phyloP scores from a whole-genome alignment of 2,797 vertebrate genomes.

The Setipinna tenuifilis region DNA sequence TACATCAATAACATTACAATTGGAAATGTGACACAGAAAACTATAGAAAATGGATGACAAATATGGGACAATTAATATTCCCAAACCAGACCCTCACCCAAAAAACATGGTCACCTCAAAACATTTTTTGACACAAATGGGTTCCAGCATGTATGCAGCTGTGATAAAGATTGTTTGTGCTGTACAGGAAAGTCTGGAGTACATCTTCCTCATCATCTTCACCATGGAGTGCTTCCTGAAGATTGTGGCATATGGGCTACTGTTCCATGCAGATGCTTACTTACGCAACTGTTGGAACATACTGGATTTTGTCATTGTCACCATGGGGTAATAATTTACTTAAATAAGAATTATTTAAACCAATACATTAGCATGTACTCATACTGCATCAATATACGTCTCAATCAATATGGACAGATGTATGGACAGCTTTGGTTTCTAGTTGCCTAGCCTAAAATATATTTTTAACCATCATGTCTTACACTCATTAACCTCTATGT shows the following conservation, averaged over 20 bases:
- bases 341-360: not conserved
- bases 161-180: not conserved
- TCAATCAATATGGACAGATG: too few relatives aligned
- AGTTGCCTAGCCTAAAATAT: too few relatives aligned
- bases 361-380: not conserved
- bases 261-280: conserved; percentile 90
- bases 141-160: not conserved
- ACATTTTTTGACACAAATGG: not conserved
- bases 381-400: not conserved
- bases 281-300: conserved; percentile 93
- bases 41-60: not conserved
- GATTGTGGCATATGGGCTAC: conserved; percentile 90
- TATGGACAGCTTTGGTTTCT: too few relatives aligned
- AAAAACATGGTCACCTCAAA: not conserved
- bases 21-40: not conserved
- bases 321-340: conserved; percentile 83
- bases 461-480: not conserved
- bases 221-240: conserved; percentile 89
- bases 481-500: too few relatives aligned
- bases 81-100: not conserved
- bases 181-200: conserved; percentile 90
- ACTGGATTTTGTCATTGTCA: conserved; percentile 90
- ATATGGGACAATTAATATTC: not conserved
- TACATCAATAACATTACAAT: too few relatives aligned
- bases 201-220: conserved; percentile 92